Base-by-base conservation (phyloP, 2,888 invertebrate genomes). In the Cheilosia pagana region DNA sequence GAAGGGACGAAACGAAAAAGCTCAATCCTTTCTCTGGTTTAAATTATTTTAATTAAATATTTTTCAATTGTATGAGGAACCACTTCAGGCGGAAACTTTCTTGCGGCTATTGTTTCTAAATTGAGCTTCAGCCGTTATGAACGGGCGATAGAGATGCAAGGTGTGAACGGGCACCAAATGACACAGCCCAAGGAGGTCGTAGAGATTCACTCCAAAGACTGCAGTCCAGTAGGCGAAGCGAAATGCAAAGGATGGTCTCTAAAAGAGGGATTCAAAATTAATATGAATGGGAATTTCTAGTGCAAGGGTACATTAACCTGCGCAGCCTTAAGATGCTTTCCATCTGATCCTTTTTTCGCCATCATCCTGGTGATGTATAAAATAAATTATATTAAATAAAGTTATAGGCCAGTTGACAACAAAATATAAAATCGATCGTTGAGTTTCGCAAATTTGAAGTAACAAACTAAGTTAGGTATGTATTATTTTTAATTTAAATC, bases 141-240 rank as follows among this genome's bases (percentile, higher is more conserved):
- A 89, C 1, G 89, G 89, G 3, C 88, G 87, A 50, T 86, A 62
- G 14, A 88, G 39, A 70, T 89, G 88, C 31, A 88, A 81, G n/a
- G 87, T 87, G 60, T 88, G 88, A n/a, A 88, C 87, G 2, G 89
- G 88, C 8, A 88, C 87, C 57, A 89, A 70, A 71, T 88, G 88
- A 35, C 89, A 89, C 12, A 89, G 68, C 1, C 87, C 87, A 16
- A 89, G 78, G 8, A 89, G 81, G 53, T 89, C 89, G 35, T 88
- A 88, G 1, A 85, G 62, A 67, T 88, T 87, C 8, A 88, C 87
- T 12, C 86, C 87, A 31, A 88, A 63, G 55, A 88, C 75, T 39
- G 88, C 62, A 3, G 88, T 87, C 89, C 89, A 89, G 45, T 82
- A 83, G 35, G 62, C 63, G 12, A 77, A 0, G 14, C 25, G 55